These are phyloP conservation scores for Pungitius pungitius DNA, from an alignment of 2,113 vertebrate genomes.

Conservation along the genomic window DNA sequence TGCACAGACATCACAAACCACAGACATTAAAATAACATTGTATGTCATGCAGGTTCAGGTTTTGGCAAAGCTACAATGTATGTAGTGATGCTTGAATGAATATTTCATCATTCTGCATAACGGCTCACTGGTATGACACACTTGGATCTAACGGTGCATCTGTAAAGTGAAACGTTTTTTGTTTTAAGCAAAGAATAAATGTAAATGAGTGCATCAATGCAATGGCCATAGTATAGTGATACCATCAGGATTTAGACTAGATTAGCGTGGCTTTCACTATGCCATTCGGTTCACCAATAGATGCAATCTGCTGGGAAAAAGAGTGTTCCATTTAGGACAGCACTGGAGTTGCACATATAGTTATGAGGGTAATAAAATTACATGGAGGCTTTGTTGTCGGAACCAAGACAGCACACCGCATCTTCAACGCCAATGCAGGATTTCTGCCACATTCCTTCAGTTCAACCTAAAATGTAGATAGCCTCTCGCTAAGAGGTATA, in stretches of 20 bases:
- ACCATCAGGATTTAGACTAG: background rate
- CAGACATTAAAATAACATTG: too few relatives aligned
- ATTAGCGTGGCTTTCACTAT: background rate
- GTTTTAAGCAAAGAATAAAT: background rate
- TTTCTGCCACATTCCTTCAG: background rate
- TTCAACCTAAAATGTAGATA: too few relatives aligned
- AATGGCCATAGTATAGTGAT: background rate
- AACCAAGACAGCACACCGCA: background rate
- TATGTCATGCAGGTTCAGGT: too few relatives aligned
- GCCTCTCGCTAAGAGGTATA: background rate
- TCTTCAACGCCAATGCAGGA: background rate
- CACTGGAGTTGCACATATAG: background rate
- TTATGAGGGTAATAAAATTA: background rate
- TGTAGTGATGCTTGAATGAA: too few relatives aligned
- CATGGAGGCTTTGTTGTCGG: background rate
- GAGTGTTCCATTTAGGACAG: too few relatives aligned
- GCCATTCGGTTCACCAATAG: background rate
- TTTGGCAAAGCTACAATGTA: too few relatives aligned
- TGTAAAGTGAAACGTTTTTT: background rate
- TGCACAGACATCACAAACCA: background rate
- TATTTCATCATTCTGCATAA: too few relatives aligned
- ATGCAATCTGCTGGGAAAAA: background rate
- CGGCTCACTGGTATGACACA: background rate
- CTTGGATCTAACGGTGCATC: background rate
- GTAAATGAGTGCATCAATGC: background rate